A percentile compares a stretch with the other conserved stretches of the same genome.
phyloP scores from a whole-genome alignment of 2,888 invertebrate species.

The Leucophora obtusa region DNA sequence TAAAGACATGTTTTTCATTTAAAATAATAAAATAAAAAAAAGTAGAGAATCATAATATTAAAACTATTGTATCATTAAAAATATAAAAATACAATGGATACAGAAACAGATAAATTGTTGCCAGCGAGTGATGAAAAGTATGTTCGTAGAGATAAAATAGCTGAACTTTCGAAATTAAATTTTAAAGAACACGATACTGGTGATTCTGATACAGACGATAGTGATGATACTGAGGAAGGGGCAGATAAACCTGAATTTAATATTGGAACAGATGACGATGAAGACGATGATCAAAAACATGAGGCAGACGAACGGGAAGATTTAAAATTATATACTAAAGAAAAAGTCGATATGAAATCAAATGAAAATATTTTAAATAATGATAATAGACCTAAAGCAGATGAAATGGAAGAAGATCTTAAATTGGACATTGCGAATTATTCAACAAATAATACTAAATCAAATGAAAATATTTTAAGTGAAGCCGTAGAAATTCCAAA shows the following conservation, averaged over 20 bases:
- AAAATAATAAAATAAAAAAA: conserved; percentile 28
- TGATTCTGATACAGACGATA: conserved; percentile 28
- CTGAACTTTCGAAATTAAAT: conserved; percentile 25
- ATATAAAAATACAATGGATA: conserved; percentile 7
- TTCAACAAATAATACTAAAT: neutral
- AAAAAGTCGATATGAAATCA: conserved; percentile 16
- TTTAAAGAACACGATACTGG: conserved; percentile 14
- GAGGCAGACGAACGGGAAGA: neutral
- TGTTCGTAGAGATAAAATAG: neutral
- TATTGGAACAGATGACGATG: conserved; percentile 24
- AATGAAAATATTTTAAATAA: neutral
- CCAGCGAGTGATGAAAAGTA: conserved; percentile 25
- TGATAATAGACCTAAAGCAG: no score
- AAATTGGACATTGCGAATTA: neutral
- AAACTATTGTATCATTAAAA: conserved; percentile 15
- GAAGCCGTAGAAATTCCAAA: conserved; percentile 59
- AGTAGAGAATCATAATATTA: conserved; percentile 20
- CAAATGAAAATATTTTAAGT: neutral
- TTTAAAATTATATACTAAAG: neutral
- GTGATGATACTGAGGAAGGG: conserved; percentile 52
- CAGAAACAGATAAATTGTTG: conserved; percentile 53
- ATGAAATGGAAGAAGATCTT: neutral
- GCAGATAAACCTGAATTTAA: conserved; percentile 37
- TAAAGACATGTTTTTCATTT: conserved; percentile 35
- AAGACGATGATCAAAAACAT: conserved; percentile 5